phyloP scores from a whole-genome alignment of 2,888 invertebrate genomes.

The Tubiluchus corallicola region DNA sequence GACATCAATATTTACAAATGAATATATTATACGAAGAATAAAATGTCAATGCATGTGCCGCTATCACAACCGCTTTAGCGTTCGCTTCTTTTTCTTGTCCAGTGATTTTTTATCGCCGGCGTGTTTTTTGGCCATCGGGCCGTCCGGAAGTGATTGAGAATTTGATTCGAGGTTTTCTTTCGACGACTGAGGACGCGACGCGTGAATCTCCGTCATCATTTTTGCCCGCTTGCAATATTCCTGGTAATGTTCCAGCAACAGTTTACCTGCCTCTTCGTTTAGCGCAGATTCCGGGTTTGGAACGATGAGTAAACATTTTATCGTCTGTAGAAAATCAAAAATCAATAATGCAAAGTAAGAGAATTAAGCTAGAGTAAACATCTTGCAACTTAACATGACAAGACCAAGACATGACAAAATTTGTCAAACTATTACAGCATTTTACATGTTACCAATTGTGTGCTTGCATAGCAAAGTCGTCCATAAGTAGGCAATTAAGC shows the following conservation, averaged over 20 bases:
- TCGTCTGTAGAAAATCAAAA: slow-evolving; percentile 40
- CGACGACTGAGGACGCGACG: slow-evolving; percentile 24
- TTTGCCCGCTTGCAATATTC: slow-evolving; percentile 72
- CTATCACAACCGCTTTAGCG: slow-evolving; percentile 63
- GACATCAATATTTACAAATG: too few species aligned
- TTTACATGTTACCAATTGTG: too few species aligned
- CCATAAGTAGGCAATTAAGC: too few species aligned
- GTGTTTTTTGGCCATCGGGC: slow-evolving; percentile 63
- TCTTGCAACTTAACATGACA: too few species aligned
- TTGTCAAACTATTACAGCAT: too few species aligned
- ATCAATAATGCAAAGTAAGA: neutral
- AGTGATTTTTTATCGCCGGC: slow-evolving; percentile 41
- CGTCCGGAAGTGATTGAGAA: slow-evolving; percentile 31
- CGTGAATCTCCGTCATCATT: slow-evolving; percentile 81
- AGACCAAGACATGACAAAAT: too few species aligned
- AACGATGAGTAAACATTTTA: slow-evolving; percentile 85
- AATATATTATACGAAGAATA: too few species aligned
- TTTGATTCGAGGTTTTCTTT: slow-evolving; percentile 16
- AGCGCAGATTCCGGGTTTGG: slow-evolving; percentile 93
- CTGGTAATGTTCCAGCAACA: slow-evolving; percentile 76
- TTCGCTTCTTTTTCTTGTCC: slow-evolving; percentile 52
- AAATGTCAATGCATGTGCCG: too few species aligned
- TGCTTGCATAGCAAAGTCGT: too few species aligned
- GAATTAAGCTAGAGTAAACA: too few species aligned
- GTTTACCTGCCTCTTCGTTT: slow-evolving; percentile 87